Base-by-base conservation (phyloP, 2,797 vertebrate species). In the Halcyon chelicuti region DNA sequence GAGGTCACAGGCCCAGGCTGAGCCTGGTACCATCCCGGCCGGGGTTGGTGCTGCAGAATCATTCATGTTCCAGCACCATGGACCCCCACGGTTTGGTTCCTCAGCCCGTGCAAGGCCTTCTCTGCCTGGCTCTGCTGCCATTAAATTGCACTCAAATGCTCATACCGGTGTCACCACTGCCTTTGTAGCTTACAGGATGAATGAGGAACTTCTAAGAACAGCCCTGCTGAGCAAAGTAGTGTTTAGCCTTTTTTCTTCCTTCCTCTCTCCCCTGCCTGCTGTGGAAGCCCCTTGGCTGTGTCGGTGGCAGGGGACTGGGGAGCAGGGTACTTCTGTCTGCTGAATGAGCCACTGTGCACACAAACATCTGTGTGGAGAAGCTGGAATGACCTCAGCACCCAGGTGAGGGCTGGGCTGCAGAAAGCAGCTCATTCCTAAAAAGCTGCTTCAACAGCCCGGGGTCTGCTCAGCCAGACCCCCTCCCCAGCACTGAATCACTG, bases 281-380 rank as follows among this genome's bases (percentile, higher is more conserved):
- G 5, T 10, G 3, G 72, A 9, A 7, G 15, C n/a, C 58, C 31
- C 17, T 3, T 12, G 65, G 67, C 86, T 31, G 35, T 6, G 1
- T 2, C 16, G 40, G 68, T 19, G 10, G 86, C 62, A 72, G 39
- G 0, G 26, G 25, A 21, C 1, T 0, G 22, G 62, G 55, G 65
- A 90, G 51, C 12, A 29, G 21, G 26, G 55, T 20, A 9, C 35
- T 79, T 62, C 33, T 66, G 31, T 26, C 60, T 57, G 13, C 66
- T 74, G 28, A 58, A 51, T 7, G 75, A 58, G 63, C 84, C 46
- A 47, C 80, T 57, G 78, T 4, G 35, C 10, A 58, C 58, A 61
- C 76, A 40, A 14, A 49, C 3, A 46, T 70, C 63, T 20, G 54
- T 25, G 12, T 2, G 3, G 37, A 23, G 74, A 13, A n/a, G 55